Base-by-base conservation (phyloP, 2,888 invertebrate species). In the Torymus texanus region DNA sequence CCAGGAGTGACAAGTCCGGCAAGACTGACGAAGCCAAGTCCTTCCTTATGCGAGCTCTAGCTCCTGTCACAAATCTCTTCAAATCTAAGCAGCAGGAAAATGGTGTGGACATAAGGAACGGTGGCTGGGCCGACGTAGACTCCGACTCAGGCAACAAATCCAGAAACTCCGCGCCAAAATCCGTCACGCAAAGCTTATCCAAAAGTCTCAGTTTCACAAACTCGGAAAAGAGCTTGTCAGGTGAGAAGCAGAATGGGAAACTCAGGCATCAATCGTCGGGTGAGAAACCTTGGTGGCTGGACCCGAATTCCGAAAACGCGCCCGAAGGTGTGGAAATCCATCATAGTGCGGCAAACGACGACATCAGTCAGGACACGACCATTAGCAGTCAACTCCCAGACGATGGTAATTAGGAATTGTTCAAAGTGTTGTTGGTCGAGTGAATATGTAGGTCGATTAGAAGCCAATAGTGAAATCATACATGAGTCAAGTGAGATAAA, bases 51-150 rank as follows among this genome's bases (percentile, higher is more conserved):
- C 91, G 95, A 86, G 94, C 95, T 63, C 89, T 96, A 84, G 95
- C 94, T 67, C 95, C 95, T 0, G 95, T 95, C 8, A 94, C 95
- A 21, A 95, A 94, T 90, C 92, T 95, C 82, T 95, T 95, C 86
- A 94, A 94, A 89, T 91, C 91, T 79, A 92, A 93, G 86, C 91
- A 91, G 80, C 92, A 93, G 84, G 93, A 93, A 65, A 90, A 91
- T 41, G 55, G 29, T 0, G 90, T 87, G 74, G 93, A 93, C n/a
- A 92, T 84, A 51, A 66, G 80, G 61, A 59, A 76, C 12, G 83
- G 80, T 12, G 83, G 84, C 56, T 85, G 85, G 85, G 80, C 71
- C 4, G 85, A 86, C 1, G 83, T 83, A 16, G 79, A 72, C 13
- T 77, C 82, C 0, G 86, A 87, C 58, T 73, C 67, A 10, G 77